Evolutionary conservation across 2,888 invertebrate species (phyloP).

Genomic region (Erebia palarica): DNA sequence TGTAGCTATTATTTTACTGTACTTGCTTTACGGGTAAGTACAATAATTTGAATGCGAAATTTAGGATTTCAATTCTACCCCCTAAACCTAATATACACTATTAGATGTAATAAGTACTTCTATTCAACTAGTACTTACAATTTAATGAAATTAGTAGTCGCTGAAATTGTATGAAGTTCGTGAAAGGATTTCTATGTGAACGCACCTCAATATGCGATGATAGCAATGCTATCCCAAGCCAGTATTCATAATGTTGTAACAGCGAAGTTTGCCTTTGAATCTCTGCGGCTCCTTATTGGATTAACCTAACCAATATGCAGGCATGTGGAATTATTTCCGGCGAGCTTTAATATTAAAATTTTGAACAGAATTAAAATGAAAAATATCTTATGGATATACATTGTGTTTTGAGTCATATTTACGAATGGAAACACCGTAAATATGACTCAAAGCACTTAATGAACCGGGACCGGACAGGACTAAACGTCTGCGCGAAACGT

Average conservation of each 20-base stretch:
- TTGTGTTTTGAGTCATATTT: too few species aligned
- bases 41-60: too few species aligned
- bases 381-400: neutral
- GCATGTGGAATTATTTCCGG: slow-evolving; percentile 24
- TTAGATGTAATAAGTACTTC: too few species aligned
- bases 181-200: slow-evolving; percentile 8
- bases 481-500: too few species aligned
- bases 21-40: too few species aligned
- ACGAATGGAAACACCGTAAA: too few species aligned
- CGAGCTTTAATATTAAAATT: slow-evolving; percentile 15
- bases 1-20: too few species aligned
- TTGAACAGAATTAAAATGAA: neutral
- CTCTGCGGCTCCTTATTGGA: slow-evolving; percentile 34
- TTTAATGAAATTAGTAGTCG: neutral
- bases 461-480: too few species aligned
- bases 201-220: slow-evolving; percentile 34
- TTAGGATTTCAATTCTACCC: too few species aligned
- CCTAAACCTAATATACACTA: too few species aligned
- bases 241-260: slow-evolving; percentile 66
- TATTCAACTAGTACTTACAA: neutral
- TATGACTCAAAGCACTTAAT: too few species aligned
- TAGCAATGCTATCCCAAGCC: slow-evolving; percentile 51
- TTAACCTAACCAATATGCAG: slow-evolving; percentile 31
- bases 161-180: neutral
- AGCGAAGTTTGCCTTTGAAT: slow-evolving; percentile 59